Conservation (phyloP, 2,888 invertebrate species). For the Uloborus plumipes region DNA sequence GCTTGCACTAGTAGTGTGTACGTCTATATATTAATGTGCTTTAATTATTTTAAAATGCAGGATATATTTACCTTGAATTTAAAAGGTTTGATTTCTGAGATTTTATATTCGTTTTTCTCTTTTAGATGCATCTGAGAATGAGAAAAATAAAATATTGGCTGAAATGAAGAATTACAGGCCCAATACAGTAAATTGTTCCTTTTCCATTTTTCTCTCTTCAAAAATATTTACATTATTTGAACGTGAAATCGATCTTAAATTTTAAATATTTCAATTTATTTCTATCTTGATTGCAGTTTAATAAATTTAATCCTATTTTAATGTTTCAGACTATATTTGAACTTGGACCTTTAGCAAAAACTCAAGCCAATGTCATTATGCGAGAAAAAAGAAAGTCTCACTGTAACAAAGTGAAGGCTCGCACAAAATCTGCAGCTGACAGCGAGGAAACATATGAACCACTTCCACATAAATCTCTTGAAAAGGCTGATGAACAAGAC, state of each 20-base stretch:
- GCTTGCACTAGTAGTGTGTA: no score
- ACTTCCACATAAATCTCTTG: slow-evolving; percentile 8
- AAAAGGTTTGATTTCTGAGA: neutral
- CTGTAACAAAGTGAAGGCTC: slow-evolving; percentile 72
- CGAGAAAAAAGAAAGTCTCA: slow-evolving; percentile 85
- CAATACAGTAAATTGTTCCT: slow-evolving; percentile 76
- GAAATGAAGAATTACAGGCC: slow-evolving; percentile 84
- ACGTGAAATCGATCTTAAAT: neutral
- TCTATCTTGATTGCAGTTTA: neutral
- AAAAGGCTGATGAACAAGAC: slow-evolving; percentile 37
- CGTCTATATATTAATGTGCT: no score
- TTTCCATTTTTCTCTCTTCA: no score
- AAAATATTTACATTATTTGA: no score
- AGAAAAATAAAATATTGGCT: slow-evolving; percentile 75
- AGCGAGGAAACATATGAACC: slow-evolving; percentile 57
- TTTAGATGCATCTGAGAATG: slow-evolving; percentile 67
- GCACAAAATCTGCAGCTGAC: slow-evolving; percentile 19
- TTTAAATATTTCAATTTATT: neutral
- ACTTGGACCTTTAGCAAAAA: slow-evolving; percentile 84
- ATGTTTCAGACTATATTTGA: slow-evolving; percentile 90
- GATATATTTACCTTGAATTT: neutral
- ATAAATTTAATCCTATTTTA: neutral
- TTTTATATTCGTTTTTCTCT: neutral
- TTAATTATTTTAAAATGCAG: no score
- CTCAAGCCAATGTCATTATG: slow-evolving; percentile 85